Base-by-base conservation (phyloP, 2,797 vertebrate species). In the Pampus argenteus region DNA sequence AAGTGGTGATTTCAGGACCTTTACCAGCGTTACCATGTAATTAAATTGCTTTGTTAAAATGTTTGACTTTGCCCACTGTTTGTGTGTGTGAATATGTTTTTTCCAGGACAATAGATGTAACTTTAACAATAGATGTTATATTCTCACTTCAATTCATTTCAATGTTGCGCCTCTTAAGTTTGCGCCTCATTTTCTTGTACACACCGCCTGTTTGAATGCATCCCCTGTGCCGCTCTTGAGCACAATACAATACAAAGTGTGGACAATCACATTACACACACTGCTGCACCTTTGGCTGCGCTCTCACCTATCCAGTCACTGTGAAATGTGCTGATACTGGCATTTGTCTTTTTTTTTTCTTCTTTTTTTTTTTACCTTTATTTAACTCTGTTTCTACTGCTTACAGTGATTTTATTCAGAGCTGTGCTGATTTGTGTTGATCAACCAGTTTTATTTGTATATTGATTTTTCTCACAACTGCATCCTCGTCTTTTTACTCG, bases 191-290 rank as follows among this genome's bases (percentile, higher is more conserved):
- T 88, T 87, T 44, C 74, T 76, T 60, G 75, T 77, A 66, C 65
- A 78, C 63, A 26, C 26, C 31, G 31, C 73, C 63, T 44, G 52
- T 84, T 83, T 80, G 70, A 72, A 76, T 65, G 36, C 11, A 14
- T 66, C 61, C 52, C 66, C 66, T 1, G 57, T 55, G 71, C 65
- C 56, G 29, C 69, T 59, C 55, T 15, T 4, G 51, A 78, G 74
- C 54, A 51, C 69, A 48, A 65, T 56, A 71, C 69, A 87, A 88
- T 84, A 71, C 72, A 81, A 89, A 82, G 75, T 78, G 80, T 82
- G 81, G 84, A 89, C 86, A 89, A 84, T 89, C 86, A 82, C 85
- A 85, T 86, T 84, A 81, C 82, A 88, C 79, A 90, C 83, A 20
- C 83, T 72, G 10, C 80, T 84, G 78, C 83, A 76, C 78, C 67